Evolutionary conservation across 2,797 vertebrate genomes (phyloP), one percentile per base, ranked within the genome.

Genomic region (Rhinophrynus dorsalis): DNA sequence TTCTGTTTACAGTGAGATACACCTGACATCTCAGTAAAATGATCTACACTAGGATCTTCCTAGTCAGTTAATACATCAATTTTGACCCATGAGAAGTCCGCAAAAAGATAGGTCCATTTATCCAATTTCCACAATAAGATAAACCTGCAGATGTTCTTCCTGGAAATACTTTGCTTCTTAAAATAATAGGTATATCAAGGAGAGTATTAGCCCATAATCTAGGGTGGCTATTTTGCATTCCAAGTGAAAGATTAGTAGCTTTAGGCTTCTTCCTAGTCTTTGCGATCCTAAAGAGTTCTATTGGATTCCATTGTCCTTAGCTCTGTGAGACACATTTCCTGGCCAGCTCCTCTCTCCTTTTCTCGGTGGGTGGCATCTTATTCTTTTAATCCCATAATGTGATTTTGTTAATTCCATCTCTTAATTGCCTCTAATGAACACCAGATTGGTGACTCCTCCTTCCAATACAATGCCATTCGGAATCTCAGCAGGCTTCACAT

Each of bases 381-480:
- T 83, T 78, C 79, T 85, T 91, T 94, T 94, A 91, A 94, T 91
- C 80, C 84, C 84, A 79, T 91, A 93, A 91, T 89, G 88, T 91
- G 82, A 85, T 90, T 91, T 88, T 76, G 86, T 91, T 92, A 92
- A 92, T 90, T 89, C 88, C 86, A 90, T 85, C 77, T 91, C 89
- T 90, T 94, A 90, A 95, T 95, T 96, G 92, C 90, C 84, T 89
- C 75, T 90, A 94, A 93, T 86, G 88, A 92, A 80, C 84, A 87
- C 80, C 89, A 91, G 92, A 92, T 89, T 89, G 81, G 75, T 4
- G 8, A 82, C 73, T 76, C 77, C 80, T 79, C 83, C 57, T 66
- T 78, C 82, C 59, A 24, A 77, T 84, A 81, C 75, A 63, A 57
- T 66, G 40, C 65, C 64, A 81, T 21, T 81, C 82, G 69, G 78